Base-by-base conservation (phyloP, 1,140 invertebrate genomes). In the Zeugodacus cucurbitae region DNA sequence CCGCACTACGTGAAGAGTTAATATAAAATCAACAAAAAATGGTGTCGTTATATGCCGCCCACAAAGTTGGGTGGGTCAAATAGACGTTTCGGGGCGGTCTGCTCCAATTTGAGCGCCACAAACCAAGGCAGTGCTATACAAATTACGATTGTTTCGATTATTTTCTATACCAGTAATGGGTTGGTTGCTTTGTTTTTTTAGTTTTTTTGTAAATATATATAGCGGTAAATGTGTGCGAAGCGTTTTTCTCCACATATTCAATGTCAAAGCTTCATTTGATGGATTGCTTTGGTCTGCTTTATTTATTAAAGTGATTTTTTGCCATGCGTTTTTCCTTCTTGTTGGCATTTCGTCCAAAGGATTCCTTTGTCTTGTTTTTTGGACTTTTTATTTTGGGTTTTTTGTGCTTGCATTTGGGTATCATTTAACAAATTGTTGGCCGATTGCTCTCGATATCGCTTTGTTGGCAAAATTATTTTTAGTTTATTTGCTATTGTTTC, bases 241-340 rank as follows among this genome's bases (percentile, higher is more conserved):
- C 11, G 3, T 48, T 48, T 82, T 26, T 82, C 22, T 44, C 74
- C 22, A 74, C 74, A 82, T 11, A 82, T 82, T 82, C 74, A 82
- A 82, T 82, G 74, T n/a, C 74, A 82, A 82, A 82, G 37, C n/a
- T 26, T 14, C 41, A 67, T 54, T 74, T 88, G 88, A 88, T 88
- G 82, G 82, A 88, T 88, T 88, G 82, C 82, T 67, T 44, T 85
- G 88, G 86, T 82, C 88, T 86, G 82, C 82, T 88, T 88, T 85
- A 88, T 67, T 88, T 86, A 86, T 86, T n/a, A 48, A 86, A 67
- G 78, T 62, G 22, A 41, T 78, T 64, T 59, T 67, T 88, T 88
- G 41, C 58, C 70, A 34, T n/a, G 20, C 26, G 1, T 78, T 86
- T 17, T 48, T 22, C 6, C 32, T 88, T 86, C 37, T 64, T 41